These are phyloP conservation scores for Chymomyza caudatula DNA, from an alignment of 2,888 invertebrate genomes.

Conservation along the genomic window DNA sequence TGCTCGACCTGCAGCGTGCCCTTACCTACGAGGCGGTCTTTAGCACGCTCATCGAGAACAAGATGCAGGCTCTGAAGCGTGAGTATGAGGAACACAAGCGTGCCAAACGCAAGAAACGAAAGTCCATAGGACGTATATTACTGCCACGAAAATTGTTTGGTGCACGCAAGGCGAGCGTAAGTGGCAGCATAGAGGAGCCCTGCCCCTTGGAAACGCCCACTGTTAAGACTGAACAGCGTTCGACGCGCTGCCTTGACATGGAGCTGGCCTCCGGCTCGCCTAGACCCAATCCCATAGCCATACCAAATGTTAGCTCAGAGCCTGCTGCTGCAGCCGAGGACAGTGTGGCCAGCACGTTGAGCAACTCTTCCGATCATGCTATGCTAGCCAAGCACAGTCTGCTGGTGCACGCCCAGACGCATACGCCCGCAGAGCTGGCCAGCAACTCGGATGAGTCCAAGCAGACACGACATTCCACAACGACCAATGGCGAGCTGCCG, in stretches of 20 bases:
- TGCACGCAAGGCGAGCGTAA: slow-evolving; percentile 41
- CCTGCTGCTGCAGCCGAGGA: slow-evolving; percentile 51
- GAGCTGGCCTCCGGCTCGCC: slow-evolving; percentile 52
- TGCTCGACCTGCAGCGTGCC: slow-evolving; percentile 75
- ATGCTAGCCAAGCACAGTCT: slow-evolving; percentile 59
- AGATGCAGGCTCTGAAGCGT: slow-evolving; percentile 77
- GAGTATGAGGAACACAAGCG: slow-evolving; percentile 77
- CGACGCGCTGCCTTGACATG: slow-evolving; percentile 39
- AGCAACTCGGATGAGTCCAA: slow-evolving; percentile 35
- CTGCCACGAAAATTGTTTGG: slow-evolving; percentile 75
- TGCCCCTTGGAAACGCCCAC: no score
- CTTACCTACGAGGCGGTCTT: slow-evolving; percentile 78
- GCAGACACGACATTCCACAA: slow-evolving; percentile 46
- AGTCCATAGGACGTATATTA: slow-evolving; percentile 75
- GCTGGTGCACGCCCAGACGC: slow-evolving; percentile 75
- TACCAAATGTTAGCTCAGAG: background rate
- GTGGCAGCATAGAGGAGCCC: background rate
- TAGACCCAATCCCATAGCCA: background rate
- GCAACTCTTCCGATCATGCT: slow-evolving; percentile 72
- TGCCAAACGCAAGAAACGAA: slow-evolving; percentile 75
- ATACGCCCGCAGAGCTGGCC: slow-evolving; percentile 49
- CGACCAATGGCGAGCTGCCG: slow-evolving; percentile 57
- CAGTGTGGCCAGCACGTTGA: slow-evolving; percentile 75
- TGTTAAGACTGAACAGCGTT: slow-evolving; percentile 3
- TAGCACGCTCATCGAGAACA: slow-evolving; percentile 76